These are phyloP conservation scores for Pavo muticus DNA, from an alignment of 2,113 vertebrate species.

Conservation along the genomic window DNA sequence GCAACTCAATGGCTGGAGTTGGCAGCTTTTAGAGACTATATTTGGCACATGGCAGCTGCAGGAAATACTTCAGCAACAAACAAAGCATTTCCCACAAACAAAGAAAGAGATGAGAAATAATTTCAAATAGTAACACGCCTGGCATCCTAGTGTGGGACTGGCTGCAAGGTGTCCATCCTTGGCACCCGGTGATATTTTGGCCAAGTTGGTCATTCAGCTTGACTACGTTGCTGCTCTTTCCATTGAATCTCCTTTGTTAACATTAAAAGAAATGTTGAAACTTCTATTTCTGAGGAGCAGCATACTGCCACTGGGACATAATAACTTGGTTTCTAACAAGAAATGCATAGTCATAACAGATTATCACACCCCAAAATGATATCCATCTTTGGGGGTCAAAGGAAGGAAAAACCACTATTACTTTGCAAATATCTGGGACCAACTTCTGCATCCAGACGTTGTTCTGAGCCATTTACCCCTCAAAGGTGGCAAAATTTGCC, in stretches of 20 bases:
- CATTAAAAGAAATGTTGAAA: not conserved
- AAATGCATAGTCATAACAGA: not conserved
- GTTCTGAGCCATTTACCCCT: not conserved
- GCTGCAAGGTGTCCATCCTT: not conserved
- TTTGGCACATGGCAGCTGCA: not conserved
- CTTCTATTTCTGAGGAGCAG: not conserved
- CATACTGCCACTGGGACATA: not conserved
- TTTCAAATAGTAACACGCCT: not conserved
- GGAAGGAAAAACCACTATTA: not conserved
- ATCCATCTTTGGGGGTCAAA: not conserved
- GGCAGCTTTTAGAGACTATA: not conserved
- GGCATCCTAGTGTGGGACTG: not conserved
- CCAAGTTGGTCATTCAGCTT: not conserved
- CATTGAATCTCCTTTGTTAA: not conserved
- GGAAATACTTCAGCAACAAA: slow-evolving; percentile 9
- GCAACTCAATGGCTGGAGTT: not conserved
- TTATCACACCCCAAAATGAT: not conserved
- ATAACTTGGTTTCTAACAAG: not conserved
- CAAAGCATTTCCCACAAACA: not conserved
- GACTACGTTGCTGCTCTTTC: not conserved
- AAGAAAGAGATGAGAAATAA: not conserved
- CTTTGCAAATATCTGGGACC: not conserved
- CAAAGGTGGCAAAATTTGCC: not conserved
- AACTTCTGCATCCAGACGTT: not conserved
- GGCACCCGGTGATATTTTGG: not conserved